phyloP scores from a whole-genome alignment of 2,888 invertebrate species.

The Molanna angustata region DNA sequence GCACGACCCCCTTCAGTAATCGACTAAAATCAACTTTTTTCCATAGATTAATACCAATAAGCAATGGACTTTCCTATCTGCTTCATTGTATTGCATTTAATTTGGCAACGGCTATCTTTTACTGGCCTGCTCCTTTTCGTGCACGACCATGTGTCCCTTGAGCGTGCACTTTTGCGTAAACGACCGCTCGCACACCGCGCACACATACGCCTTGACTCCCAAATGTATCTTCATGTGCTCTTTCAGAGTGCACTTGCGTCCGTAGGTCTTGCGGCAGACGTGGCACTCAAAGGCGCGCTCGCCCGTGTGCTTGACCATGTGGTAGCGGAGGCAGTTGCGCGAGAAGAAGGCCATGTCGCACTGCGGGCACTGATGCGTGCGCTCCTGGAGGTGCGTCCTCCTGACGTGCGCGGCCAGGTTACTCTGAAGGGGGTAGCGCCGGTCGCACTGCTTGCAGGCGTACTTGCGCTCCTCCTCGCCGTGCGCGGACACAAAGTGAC shows the following conservation, averaged over 20 bases:
- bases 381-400: constrained; percentile 18
- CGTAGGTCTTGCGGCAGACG: constrained; percentile 17
- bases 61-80: too few relatives aligned
- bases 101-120: too few relatives aligned
- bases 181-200: background rate
- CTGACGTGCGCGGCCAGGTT: constrained; percentile 15
- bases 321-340: constrained; percentile 6
- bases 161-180: background rate
- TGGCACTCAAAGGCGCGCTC: constrained; percentile 10
- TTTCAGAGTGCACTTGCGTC: constrained; percentile 18
- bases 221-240: constrained; percentile 22
- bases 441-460: constrained; percentile 18
- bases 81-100: too few relatives aligned
- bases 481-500: constrained; percentile 18
- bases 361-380: constrained; percentile 7
- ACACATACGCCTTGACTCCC: background rate
- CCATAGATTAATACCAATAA: too few relatives aligned
- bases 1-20: too few relatives aligned
- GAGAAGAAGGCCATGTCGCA: constrained; percentile 15
- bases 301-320: constrained; percentile 20
- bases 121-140: background rate
- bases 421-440: constrained; percentile 10
- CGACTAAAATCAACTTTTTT: too few relatives aligned
- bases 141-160: background rate
- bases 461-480: constrained; percentile 18